These are phyloP conservation scores for Dendrocincla tyrannina DNA, from an alignment of 2,797 vertebrate genomes.

Conservation along the genomic window DNA sequence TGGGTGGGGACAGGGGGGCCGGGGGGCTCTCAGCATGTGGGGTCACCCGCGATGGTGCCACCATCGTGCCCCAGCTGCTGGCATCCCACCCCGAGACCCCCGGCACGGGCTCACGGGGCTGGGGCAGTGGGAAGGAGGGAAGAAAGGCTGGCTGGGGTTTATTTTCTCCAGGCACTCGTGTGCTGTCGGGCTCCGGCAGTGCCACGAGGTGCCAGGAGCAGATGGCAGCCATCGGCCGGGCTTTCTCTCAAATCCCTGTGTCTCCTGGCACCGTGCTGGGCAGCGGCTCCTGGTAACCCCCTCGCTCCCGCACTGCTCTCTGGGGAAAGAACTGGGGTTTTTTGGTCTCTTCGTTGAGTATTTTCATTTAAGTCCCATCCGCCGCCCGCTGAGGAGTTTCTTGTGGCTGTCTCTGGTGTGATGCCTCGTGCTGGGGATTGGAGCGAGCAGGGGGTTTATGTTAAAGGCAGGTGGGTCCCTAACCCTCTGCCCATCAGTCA, in stretches of 20 bases:
- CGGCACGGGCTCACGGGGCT: fast-evolving
- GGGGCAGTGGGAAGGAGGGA: background rate
- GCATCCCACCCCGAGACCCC: background rate
- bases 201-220: slow-evolving; percentile 75
- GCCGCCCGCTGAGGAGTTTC: fast-evolving
- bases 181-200: background rate
- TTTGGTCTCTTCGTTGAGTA: background rate
- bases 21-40: background rate
- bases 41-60: background rate
- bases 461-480: background rate
- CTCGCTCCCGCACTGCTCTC: background rate
- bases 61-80: background rate
- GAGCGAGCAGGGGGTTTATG: background rate
- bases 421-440: fast-evolving
- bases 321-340: fast-evolving
- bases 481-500: background rate
- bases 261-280: slow-evolving; percentile 80
- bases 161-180: background rate
- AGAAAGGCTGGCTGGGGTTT: background rate
- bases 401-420: fast-evolving
- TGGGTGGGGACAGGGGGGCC: background rate
- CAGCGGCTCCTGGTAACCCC: slow-evolving; percentile 41
- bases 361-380: background rate
- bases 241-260: slow-evolving; percentile 78
- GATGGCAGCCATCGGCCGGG: slow-evolving; percentile 83